These are phyloP conservation scores for Oryzias dopingdopingensis DNA, from an alignment of 2,797 vertebrate species.

Conservation along the genomic window DNA sequence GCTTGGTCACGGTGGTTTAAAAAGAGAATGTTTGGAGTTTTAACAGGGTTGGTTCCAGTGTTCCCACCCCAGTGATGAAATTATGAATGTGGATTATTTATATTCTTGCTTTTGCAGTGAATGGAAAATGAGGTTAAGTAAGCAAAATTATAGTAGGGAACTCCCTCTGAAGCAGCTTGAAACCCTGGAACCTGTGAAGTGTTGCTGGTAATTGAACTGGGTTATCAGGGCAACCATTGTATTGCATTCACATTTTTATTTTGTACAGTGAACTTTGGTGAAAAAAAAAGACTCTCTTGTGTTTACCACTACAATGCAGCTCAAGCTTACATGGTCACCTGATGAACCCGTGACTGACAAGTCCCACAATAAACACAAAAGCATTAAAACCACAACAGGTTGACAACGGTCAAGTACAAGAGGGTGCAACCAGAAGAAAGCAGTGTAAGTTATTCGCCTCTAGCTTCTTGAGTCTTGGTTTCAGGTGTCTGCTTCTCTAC, in stretches of 20 bases:
- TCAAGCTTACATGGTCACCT: constrained; percentile 56
- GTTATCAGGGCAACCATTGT: constrained; percentile 40
- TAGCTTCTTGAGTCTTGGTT: constrained; percentile 57
- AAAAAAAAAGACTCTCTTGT: constrained; percentile 54
- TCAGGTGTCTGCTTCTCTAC: constrained; percentile 72
- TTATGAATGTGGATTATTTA: constrained; percentile 40
- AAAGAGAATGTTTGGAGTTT: constrained; percentile 75
- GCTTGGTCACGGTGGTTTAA: constrained; percentile 82
- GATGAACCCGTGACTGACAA: constrained; percentile 71
- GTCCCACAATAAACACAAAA: constrained; percentile 76
- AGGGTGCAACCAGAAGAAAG: constrained; percentile 51
- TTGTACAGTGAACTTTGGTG: constrained; percentile 24
- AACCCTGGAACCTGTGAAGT: constrained; percentile 23
- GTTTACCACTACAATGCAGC: constrained; percentile 69
- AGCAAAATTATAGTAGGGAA: constrained; percentile 53
- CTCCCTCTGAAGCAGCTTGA: constrained; percentile 21
- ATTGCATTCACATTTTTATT: constrained; percentile 42
- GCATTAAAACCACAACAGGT: constrained; percentile 72
- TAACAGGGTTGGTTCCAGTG: constrained; percentile 76
- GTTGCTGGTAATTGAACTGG: constrained; percentile 49
- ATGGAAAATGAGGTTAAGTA: constrained; percentile 48
- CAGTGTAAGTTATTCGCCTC: constrained; percentile 52
- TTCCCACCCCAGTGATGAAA: constrained; percentile 65
- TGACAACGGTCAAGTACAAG: constrained; percentile 75
- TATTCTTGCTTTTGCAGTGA: constrained; percentile 46